Evolutionary conservation across 1,140 invertebrate species (phyloP).

Genomic region (Brachionus rotundiformis): DNA sequence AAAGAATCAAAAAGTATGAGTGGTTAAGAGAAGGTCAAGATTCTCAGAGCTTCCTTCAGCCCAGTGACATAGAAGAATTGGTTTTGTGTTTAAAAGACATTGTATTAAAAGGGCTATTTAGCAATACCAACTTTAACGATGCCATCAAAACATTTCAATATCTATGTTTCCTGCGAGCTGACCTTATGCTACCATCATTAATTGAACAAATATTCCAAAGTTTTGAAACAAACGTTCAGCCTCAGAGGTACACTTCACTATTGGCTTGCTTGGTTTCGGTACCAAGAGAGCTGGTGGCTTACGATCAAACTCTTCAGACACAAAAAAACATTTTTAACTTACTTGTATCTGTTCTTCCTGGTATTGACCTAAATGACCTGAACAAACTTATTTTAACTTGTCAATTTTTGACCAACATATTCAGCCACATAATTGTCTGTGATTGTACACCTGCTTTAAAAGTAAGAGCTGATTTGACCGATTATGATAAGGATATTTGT

Average conservation of each 20-base stretch:
- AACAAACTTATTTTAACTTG: constrained; percentile 77
- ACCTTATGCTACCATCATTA: constrained; percentile 78
- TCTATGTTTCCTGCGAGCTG: constrained; percentile 76
- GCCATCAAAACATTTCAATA: constrained; percentile 73
- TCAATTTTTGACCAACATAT: constrained; percentile 76
- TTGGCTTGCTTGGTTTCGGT: constrained; percentile 76
- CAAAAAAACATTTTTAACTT: constrained; percentile 79
- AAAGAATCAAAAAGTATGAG: constrained; percentile 26
- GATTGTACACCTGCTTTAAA: constrained; percentile 77
- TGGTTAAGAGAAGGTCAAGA: constrained; percentile 10
- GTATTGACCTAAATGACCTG: constrained; percentile 86
- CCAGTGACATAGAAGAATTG: constrained; percentile 79
- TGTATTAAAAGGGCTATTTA: constrained; percentile 75
- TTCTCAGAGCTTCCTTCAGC: constrained; percentile 71
- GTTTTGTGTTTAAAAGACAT: constrained; percentile 74
- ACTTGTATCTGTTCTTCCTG: constrained; percentile 77
- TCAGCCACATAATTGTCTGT: constrained; percentile 76
- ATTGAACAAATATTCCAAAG: constrained; percentile 73
- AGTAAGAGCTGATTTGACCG: constrained; percentile 72
- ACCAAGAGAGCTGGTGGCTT: constrained; percentile 69
- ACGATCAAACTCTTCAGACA: constrained; percentile 67
- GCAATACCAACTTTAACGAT: constrained; percentile 71
- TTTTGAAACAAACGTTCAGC: constrained; percentile 81
- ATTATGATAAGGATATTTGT: constrained; percentile 76
- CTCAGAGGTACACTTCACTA: constrained; percentile 76